Evolutionary conservation across 2,888 invertebrate species (phyloP), one percentile per base, ranked within the genome.

Genomic region (Enchytraeus crypticus): DNA sequence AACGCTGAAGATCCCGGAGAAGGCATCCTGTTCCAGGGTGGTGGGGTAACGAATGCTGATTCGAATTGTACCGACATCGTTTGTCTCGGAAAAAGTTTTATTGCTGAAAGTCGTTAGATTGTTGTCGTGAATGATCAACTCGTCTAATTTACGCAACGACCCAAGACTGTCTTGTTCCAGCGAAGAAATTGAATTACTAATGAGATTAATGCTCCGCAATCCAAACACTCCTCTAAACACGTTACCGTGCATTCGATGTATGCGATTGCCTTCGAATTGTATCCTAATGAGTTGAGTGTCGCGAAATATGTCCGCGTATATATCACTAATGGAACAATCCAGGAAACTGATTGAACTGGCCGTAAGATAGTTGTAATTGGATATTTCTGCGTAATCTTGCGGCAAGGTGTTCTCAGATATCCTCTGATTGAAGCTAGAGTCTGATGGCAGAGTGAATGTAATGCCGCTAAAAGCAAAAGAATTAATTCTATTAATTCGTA

Each of bases 241-340:
- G 29, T 53, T 26, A 18, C 30, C 32, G 3, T 59, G 33, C 1
- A 59, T 43, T n/a, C 11, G 14, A 32, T 29, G 21, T 18, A 59
- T 53, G 18, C 43, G 27, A 27, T 53, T 53, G n/a, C 23, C 27
- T 33, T 27, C 53, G 27, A 59, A 21, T 38, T 32, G 38, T 30
- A 59, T 29, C n/a, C 30, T 21, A 21, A 43, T 43, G 14, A 59
- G 59, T 43, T 59, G 49, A 23, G 59, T 59, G 46, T 59, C 59
- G n/a, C 59, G 53, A 33, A 59, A 59, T 2, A 32, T 51, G 32
- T 59, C 59, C n/a, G 45, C 45, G 5, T 49, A 53, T 18, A 59
- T n/a, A 46, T 30, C 29, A 21, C 38, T 18, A 38, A 59, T 29
- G 2, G 30, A 23, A 51, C 59, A 38, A 29, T 53, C 30, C n/a